phyloP scores from a whole-genome alignment of 2,113 vertebrate species.

The Tupaia chinensis region DNA sequence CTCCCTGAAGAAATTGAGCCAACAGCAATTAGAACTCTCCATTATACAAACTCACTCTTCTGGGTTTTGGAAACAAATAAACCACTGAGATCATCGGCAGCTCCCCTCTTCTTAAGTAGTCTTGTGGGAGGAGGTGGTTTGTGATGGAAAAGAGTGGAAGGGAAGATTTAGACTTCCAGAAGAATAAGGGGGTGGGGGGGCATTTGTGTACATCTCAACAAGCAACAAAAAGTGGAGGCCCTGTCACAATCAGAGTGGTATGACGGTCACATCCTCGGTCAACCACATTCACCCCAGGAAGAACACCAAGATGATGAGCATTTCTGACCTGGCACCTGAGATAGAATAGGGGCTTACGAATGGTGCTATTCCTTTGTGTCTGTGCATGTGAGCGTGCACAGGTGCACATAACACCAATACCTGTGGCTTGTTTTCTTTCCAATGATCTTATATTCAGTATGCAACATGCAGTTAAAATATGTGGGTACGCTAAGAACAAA shows the following conservation, averaged over 20 bases:
- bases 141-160: neutral
- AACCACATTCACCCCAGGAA: neutral
- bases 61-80: neutral
- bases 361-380: neutral
- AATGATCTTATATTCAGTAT: slow-evolving; percentile 9
- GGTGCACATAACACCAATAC: neutral
- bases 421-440: neutral
- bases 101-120: neutral
- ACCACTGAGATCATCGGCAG: neutral
- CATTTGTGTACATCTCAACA: neutral
- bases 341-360: neutral
- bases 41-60: neutral
- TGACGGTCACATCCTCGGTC: neutral
- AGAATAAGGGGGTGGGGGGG: neutral
- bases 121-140: neutral
- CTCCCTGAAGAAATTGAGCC: slow-evolving; percentile 9
- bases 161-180: neutral
- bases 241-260: neutral
- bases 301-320: neutral
- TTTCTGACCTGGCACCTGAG: neutral
- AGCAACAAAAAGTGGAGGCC: neutral
- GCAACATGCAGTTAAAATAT: neutral
- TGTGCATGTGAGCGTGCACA: neutral
- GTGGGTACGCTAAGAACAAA: neutral
- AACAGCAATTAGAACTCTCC: neutral